These are phyloP conservation scores for Jordanella pulchra DNA, from an alignment of 2,797 vertebrate species.

Conservation along the genomic window DNA sequence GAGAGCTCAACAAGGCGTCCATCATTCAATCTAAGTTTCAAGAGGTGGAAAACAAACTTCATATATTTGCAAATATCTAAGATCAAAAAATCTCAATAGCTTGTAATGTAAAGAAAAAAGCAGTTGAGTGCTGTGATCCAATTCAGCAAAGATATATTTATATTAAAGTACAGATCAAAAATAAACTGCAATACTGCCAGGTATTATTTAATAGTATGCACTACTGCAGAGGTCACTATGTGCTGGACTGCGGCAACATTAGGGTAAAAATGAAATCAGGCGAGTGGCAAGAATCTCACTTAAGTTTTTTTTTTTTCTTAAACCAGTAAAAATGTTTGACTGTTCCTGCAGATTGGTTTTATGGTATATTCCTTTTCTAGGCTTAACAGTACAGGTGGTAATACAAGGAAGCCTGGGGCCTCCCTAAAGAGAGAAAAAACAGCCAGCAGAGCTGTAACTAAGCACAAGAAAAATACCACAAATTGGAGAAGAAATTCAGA, in stretches of 20 bases:
- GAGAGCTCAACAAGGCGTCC: not conserved
- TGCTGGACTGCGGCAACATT: not conserved
- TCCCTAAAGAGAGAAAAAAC: not conserved
- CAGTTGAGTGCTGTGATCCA: slow-evolving; percentile 33
- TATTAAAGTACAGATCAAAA: slow-evolving; percentile 43
- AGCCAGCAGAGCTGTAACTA: not conserved
- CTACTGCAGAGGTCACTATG: not conserved
- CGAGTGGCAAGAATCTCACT: not conserved
- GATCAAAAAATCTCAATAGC: not conserved
- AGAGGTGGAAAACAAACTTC: not conserved
- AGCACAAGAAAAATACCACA: not conserved
- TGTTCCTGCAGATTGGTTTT: not conserved
- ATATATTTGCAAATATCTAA: not conserved
- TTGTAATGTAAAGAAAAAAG: slow-evolving; percentile 3
- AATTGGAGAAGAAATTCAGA: not conserved
- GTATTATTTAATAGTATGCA: not conserved
- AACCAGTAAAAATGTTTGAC: not conserved
- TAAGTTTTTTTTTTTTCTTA: not conserved
- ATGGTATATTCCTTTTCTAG: not conserved
- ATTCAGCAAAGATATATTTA: slow-evolving; percentile 36
- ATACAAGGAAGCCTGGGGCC: not conserved
- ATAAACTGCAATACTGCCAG: slow-evolving; percentile 26
- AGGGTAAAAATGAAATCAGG: not conserved
- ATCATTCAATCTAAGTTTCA: not conserved
- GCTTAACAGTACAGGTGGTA: not conserved